phyloP scores from a whole-genome alignment of 1,140 invertebrate species.

The Zaprionus lachaisei region DNA sequence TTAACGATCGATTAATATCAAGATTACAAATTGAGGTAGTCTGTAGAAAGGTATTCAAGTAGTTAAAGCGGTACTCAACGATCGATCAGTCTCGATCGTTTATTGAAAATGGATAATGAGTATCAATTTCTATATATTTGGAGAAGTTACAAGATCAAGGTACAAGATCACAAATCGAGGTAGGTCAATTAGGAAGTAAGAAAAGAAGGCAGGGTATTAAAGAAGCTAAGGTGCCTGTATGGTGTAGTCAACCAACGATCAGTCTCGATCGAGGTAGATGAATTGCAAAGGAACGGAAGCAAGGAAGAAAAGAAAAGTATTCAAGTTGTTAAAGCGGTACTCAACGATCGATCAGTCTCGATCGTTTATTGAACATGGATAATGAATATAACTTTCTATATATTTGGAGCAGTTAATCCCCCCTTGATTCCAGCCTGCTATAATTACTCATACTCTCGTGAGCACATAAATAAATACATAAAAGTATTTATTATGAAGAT shows the following conservation, averaged over 20 bases:
- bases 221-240: not conserved
- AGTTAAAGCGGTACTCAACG: not conserved
- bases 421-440: not conserved
- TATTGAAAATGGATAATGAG: not conserved
- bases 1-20: too few species aligned
- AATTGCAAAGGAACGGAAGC: too few species aligned
- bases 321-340: not conserved
- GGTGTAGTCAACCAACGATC: not conserved
- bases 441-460: not conserved
- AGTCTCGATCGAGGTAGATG: slow-evolving; percentile 56
- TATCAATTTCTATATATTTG: not conserved
- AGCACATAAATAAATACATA: not conserved
- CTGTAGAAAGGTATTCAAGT: too few species aligned
- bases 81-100: not conserved
- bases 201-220: not conserved
- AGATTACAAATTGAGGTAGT: too few species aligned
- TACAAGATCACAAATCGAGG: slow-evolving; percentile 80
- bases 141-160: too few species aligned
- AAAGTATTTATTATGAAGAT: slow-evolving; percentile 32
- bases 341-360: not conserved
- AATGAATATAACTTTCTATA: not conserved
- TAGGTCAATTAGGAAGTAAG: slow-evolving; percentile 19
- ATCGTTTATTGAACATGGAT: too few species aligned
- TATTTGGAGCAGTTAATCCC: not conserved
- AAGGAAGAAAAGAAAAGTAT: not conserved